Evolutionary conservation across 2,797 vertebrate genomes (phyloP).

Genomic region (Tamandua tetradactyla): DNA sequence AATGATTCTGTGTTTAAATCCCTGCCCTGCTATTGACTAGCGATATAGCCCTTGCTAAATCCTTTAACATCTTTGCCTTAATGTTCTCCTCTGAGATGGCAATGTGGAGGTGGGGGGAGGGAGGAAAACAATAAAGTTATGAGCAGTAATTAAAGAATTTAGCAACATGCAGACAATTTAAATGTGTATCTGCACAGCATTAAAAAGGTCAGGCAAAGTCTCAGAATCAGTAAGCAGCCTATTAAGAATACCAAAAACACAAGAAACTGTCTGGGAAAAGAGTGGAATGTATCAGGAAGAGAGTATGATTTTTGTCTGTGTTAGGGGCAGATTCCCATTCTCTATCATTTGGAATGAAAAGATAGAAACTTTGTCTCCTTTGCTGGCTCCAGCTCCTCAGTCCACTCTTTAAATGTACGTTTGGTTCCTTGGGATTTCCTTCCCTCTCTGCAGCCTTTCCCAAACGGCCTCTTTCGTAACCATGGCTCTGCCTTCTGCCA

Average conservation of each 20-base stretch:
- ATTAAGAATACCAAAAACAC: background rate
- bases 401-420: background rate
- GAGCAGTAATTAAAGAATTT: background rate
- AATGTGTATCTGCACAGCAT: background rate
- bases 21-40: slow-evolving; percentile 3
- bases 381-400: background rate
- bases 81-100: slow-evolving; percentile 8
- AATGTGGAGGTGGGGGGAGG: background rate
- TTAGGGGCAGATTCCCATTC: background rate
- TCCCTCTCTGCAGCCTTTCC: background rate
- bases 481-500: background rate
- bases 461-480: background rate
- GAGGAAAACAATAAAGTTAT: slow-evolving; percentile 6
- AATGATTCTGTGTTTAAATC: background rate
- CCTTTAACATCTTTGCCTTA: slow-evolving; percentile 11
- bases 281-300: background rate
- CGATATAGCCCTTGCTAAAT: slow-evolving; percentile 59
- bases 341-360: background rate
- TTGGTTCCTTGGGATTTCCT: background rate
- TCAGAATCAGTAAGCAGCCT: background rate
- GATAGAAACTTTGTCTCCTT: background rate
- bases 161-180: background rate
- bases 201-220: background rate
- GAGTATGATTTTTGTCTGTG: background rate
- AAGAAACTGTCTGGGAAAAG: background rate